Conservation (phyloP, 2,888 invertebrate genomes). For the Stenchaetothrips biformis region DNA sequence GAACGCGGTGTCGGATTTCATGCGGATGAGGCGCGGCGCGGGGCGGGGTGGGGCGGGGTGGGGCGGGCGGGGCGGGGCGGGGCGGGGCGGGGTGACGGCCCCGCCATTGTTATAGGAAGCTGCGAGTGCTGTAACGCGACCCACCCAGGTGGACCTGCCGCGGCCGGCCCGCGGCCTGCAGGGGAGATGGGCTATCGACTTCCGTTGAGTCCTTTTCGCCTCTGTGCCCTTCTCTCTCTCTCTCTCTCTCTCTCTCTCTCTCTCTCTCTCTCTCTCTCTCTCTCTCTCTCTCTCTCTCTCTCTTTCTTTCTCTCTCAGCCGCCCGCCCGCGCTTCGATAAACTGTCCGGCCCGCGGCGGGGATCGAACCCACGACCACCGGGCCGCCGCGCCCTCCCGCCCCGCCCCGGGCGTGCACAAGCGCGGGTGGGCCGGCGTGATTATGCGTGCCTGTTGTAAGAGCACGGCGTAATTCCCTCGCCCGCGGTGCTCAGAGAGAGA, state of each 20-base stretch:
- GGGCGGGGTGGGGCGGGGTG: background rate
- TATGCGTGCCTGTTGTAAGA: too few species aligned
- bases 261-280: background rate
- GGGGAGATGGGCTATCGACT: slow-evolving; percentile 20
- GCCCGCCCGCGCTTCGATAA: too few species aligned
- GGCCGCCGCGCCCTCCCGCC: too few species aligned
- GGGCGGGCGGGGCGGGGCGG: background rate
- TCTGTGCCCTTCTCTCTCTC: background rate
- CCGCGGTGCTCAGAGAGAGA: too few species aligned
- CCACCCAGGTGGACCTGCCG: background rate
- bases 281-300: background rate
- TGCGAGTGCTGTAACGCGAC: slow-evolving; percentile 11
- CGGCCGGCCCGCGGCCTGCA: background rate
- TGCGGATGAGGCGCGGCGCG: background rate
- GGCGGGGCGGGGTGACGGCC: background rate
- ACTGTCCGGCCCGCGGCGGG: too few species aligned
- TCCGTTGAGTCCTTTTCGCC: background rate
- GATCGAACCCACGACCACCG: too few species aligned
- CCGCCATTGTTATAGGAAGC: background rate
- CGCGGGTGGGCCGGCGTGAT: too few species aligned
- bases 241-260: background rate
- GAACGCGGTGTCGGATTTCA: slow-evolving; percentile 11
- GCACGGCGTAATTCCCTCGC: too few species aligned
- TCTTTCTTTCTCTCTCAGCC: too few species aligned
- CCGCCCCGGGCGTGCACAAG: too few species aligned